A percentile compares a stretch with the other conserved stretches of the same genome.
Conservation (phyloP, 2,797 vertebrate species). For the Xiphophorus birchmanni region DNA sequence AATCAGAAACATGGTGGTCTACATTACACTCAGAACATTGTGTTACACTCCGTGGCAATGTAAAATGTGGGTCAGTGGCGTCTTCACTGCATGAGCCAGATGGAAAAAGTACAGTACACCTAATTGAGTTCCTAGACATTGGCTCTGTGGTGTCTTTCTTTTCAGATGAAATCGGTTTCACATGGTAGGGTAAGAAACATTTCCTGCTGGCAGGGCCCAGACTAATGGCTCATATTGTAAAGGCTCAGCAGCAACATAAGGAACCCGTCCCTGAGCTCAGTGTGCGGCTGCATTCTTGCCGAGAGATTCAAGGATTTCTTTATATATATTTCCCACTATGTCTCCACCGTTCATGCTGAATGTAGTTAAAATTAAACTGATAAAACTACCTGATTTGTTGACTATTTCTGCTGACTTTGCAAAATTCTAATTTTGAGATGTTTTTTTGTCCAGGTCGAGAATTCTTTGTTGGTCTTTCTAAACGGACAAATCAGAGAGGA, state of each 20-base stretch:
- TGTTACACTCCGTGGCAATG: slow-evolving; percentile 51
- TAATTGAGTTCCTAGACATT: slow-evolving; percentile 80
- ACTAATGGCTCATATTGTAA: slow-evolving; percentile 70
- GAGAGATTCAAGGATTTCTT: slow-evolving; percentile 28
- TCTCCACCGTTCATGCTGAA: slow-evolving; percentile 27
- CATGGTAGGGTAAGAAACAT: slow-evolving; percentile 76
- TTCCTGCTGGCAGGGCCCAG: slow-evolving; percentile 72
- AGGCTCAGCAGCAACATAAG: slow-evolving; percentile 59
- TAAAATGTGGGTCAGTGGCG: slow-evolving; percentile 69
- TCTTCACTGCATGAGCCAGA: slow-evolving; percentile 43
- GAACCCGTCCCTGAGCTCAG: slow-evolving; percentile 49
- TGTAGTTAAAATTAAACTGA: background rate
- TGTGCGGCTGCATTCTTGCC: slow-evolving; percentile 47
- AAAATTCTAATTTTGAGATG: background rate
- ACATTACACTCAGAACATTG: slow-evolving; percentile 58
- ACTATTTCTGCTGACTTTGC: background rate
- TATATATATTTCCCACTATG: slow-evolving; percentile 32
- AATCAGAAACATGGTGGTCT: slow-evolving; percentile 26
- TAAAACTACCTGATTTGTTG: slow-evolving; percentile 5
- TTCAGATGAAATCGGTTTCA: slow-evolving; percentile 79
- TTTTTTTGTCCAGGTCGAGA: slow-evolving; percentile 84
- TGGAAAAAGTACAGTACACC: slow-evolving; percentile 66
- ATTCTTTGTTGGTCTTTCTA: slow-evolving; percentile 98
- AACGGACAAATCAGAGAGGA: slow-evolving; percentile 96
- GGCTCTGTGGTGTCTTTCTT: slow-evolving; percentile 61